Evolutionary conservation across 2,113 vertebrate species (phyloP).

Genomic region (Porphyrio hochstetteri): DNA sequence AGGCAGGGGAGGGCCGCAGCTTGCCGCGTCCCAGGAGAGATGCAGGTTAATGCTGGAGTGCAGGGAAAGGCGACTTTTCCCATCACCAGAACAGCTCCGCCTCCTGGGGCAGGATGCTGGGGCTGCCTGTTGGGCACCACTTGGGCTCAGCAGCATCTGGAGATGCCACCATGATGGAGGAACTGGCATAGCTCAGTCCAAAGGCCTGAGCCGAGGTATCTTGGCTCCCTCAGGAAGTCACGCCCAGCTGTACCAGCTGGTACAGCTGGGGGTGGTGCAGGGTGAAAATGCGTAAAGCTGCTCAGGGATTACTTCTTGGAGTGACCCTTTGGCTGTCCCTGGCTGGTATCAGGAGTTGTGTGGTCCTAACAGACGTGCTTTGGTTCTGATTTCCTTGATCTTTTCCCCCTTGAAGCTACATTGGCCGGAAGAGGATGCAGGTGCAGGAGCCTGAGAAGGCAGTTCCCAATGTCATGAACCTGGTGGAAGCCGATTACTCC

Average conservation of each 20-base stretch:
- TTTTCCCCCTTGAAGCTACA: too few species aligned
- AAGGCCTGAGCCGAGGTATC: neutral
- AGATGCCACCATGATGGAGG: neutral
- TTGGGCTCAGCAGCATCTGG: neutral
- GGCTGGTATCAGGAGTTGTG: too few species aligned
- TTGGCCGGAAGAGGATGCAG: constrained; percentile 98
- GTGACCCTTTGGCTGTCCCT: too few species aligned
- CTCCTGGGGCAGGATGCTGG: neutral
- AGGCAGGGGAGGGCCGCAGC: neutral
- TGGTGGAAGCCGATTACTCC: constrained; percentile 94
- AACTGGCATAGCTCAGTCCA: neutral
- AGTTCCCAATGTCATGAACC: constrained; percentile 87
- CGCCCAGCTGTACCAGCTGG: neutral
- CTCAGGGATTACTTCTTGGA: too few species aligned
- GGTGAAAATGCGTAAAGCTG: too few species aligned
- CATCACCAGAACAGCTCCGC: too few species aligned
- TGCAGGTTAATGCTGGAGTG: neutral
- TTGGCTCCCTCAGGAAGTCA: neutral
- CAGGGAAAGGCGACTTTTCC: neutral
- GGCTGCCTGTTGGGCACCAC: fast-evolving
- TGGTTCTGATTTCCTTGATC: too few species aligned
- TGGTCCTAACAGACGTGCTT: too few species aligned
- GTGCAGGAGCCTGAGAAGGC: constrained; percentile 89
- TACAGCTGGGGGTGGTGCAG: too few species aligned
- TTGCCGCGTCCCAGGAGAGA: fast-evolving